Evolutionary conservation across 2,113 vertebrate genomes (phyloP).

Genomic region (Cololabis saira): DNA sequence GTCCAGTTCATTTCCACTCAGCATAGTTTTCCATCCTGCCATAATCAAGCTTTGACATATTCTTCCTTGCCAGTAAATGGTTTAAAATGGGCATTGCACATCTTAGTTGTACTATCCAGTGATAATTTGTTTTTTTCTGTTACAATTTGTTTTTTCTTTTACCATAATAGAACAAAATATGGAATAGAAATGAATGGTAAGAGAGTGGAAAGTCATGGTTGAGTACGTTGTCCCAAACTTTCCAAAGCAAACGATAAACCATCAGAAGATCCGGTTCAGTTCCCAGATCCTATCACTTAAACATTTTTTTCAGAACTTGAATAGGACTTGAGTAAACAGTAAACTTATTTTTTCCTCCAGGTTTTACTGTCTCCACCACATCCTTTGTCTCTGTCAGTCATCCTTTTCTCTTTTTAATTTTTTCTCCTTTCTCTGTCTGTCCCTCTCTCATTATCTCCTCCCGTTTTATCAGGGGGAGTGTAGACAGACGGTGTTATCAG

Average conservation of each 20-base stretch:
- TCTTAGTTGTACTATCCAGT: too few relatives aligned
- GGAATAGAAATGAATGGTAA: neutral
- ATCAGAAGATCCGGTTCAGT: conserved; percentile 56
- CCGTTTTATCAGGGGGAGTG: conserved; percentile 59
- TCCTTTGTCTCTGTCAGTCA: neutral
- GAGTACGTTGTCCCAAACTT: conserved; percentile 46
- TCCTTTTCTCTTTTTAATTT: conserved; percentile 10
- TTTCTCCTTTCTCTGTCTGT: conserved; percentile 22
- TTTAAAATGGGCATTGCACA: too few relatives aligned
- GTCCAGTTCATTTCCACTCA: too few relatives aligned
- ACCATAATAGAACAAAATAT: neutral
- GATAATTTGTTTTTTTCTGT: too few relatives aligned
- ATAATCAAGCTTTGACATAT: too few relatives aligned
- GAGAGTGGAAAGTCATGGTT: conserved; percentile 14
- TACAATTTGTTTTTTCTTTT: too few relatives aligned
- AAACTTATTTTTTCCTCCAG: neutral
- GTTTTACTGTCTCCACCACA: conserved; percentile 18
- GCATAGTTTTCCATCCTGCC: too few relatives aligned
- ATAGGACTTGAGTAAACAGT: conserved; percentile 40
- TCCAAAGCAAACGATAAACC: conserved; percentile 62
- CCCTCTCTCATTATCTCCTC: conserved; percentile 2
- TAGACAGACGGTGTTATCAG: conserved; percentile 70
- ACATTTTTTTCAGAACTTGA: conserved; percentile 19
- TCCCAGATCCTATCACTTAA: conserved; percentile 74
- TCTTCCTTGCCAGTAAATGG: too few relatives aligned